Base-by-base conservation (phyloP, 2,797 vertebrate species). In the Danio kyathit region DNA sequence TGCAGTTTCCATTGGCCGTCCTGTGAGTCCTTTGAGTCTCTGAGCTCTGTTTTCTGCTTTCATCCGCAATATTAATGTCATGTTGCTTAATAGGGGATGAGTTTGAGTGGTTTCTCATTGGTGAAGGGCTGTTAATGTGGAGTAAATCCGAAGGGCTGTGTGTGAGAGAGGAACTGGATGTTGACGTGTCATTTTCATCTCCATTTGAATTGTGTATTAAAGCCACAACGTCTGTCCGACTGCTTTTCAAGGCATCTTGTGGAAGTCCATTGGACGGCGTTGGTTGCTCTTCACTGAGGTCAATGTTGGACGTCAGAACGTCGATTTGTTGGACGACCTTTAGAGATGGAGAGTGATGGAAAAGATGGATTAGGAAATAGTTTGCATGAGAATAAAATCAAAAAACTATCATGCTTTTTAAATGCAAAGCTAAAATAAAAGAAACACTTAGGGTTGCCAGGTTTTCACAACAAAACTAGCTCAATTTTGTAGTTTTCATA, bases 281-380 rank as follows among this genome's bases (percentile, higher is more conserved):
- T 21, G 82, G 40, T 3, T 81, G 67, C 41, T 90, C 90, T 51
- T 91, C 90, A 4, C 57, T 82, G 51, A 95, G 89, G 90, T 94
- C 91, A 46, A 95, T 94, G 75, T 83, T 89, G 46, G 93, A 93
- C 43, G 95, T 95, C 80, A 95, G 91, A 59, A 91, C 88, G 84
- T 95, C 94, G 52, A 95, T 95, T 88, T 95, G 92, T 80, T 95
- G 85, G n/a, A 95, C 94, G 83, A 95, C 94, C 95, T 95, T 89
- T 88, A 89, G 85, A 89, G 41, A 89, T 88, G 89, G 86, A 89
- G 44, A 83, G 17, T 73, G 70, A 60, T 59, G 19, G 2, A 14
- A 69, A 69, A 3, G 29, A 29, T 29, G 29, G 29, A 29, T 29
- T 29, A 29, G 29, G 29, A 29, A 29, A 29, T 29, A 29, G 29